phyloP scores from a whole-genome alignment of 1,140 invertebrate species.

The Parasteatoda tepidariorum region DNA sequence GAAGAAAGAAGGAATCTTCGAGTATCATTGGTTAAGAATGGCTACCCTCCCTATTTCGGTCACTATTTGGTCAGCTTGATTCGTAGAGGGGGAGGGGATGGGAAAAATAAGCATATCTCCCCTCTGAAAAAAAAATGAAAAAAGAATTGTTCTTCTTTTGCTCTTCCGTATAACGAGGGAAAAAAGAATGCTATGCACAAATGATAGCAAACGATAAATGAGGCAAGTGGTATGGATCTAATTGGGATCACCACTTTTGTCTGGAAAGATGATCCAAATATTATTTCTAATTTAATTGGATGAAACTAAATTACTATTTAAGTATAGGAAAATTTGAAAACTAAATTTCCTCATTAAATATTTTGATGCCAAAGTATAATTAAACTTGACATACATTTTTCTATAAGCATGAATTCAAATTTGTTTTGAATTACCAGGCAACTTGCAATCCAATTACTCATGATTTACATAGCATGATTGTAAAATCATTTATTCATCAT shows the following conservation, averaged over 20 bases:
- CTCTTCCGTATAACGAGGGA: not conserved
- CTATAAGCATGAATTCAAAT: too few relatives aligned
- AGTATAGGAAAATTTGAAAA: too few relatives aligned
- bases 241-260: slow-evolving; percentile 1
- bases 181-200: too few relatives aligned
- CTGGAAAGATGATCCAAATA: not conserved
- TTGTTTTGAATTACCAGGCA: too few relatives aligned
- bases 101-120: slow-evolving; percentile 51
- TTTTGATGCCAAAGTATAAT: too few relatives aligned
- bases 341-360: too few relatives aligned
- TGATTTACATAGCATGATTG: too few relatives aligned
- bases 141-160: slow-evolving; percentile 1
- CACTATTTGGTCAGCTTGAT: slow-evolving; percentile 41
- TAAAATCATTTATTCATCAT: too few relatives aligned
- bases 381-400: too few relatives aligned
- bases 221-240: not conserved
- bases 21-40: slow-evolving; percentile 49
- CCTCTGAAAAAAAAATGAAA: not conserved
- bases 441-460: too few relatives aligned
- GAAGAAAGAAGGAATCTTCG: slow-evolving; percentile 17
- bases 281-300: not conserved
- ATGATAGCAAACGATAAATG: slow-evolving; percentile 9
- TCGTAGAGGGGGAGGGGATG: not conserved
- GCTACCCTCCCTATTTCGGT: not conserved
- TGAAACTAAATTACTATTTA: too few relatives aligned